These are phyloP conservation scores for Pollimyrus isidori DNA, from an alignment of 2,113 vertebrate species.

Conservation along the genomic window DNA sequence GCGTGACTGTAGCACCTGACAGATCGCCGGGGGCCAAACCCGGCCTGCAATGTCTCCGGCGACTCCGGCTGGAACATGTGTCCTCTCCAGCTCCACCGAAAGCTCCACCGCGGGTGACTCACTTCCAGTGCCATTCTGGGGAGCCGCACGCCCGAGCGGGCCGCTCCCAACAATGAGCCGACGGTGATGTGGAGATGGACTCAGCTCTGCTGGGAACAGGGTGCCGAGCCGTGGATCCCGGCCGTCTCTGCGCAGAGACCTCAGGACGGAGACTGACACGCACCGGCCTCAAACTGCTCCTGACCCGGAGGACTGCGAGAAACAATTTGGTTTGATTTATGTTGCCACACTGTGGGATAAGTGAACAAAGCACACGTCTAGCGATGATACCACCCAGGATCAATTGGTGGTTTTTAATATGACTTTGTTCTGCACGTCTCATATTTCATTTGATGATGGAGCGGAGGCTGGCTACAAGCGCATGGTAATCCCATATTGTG, in stretches of 20 bases:
- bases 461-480: background rate
- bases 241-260: background rate
- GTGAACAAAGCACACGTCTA: background rate
- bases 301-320: background rate
- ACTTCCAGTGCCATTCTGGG: background rate
- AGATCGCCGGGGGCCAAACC: background rate
- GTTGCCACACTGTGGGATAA: background rate
- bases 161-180: background rate
- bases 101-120: background rate
- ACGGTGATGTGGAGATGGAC: too few species aligned
- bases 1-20: background rate
- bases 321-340: slow-evolving; percentile 22
- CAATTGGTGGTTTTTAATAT: slow-evolving; percentile 24
- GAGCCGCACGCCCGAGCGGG: background rate
- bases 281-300: background rate
- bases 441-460: slow-evolving; percentile 25
- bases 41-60: background rate
- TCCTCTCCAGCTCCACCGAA: too few species aligned
- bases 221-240: background rate
- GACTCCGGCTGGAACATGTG: background rate
- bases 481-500: slow-evolving; percentile 20
- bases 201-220: too few species aligned
- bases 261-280: background rate
- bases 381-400: slow-evolving; percentile 4
- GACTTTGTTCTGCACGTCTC: slow-evolving; percentile 14